A percentile compares a stretch with the other conserved stretches of the same genome.
These are phyloP conservation scores for Brachionichthys hirsutus DNA, from an alignment of 2,113 vertebrate genomes.

Conservation along the genomic window DNA sequence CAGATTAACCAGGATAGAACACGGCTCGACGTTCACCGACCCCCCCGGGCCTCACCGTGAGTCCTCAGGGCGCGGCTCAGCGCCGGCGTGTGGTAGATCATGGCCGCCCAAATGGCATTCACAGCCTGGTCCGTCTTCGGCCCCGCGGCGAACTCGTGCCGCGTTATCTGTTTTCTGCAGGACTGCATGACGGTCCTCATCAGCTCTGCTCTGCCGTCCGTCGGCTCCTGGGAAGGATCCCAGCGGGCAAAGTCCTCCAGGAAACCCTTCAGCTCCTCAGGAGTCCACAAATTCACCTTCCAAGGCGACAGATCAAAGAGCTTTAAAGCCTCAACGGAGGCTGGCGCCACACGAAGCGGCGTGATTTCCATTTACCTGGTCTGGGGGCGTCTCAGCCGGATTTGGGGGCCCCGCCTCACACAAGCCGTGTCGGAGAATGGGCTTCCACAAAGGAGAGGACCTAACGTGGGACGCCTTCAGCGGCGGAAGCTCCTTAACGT, in stretches of 20 bases:
- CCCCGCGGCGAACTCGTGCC: slow-evolving; percentile 87
- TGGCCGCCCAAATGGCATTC: slow-evolving; percentile 94
- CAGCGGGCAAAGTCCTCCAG: slow-evolving; percentile 89
- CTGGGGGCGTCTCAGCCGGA: background rate
- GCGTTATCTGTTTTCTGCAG: slow-evolving; percentile 88
- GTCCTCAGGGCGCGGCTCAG: slow-evolving; percentile 85
- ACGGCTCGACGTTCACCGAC: background rate
- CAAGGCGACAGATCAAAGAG: background rate
- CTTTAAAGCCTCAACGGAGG: background rate
- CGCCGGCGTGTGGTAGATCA: slow-evolving; percentile 93
- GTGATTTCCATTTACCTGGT: slow-evolving; percentile 47
- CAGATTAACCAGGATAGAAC: background rate
- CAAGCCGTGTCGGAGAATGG: slow-evolving; percentile 88
- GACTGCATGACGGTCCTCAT: slow-evolving; percentile 86
- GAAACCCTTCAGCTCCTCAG: slow-evolving; percentile 79
- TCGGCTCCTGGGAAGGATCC: slow-evolving; percentile 85
- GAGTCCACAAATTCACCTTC: slow-evolving; percentile 75
- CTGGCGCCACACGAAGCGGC: background rate
- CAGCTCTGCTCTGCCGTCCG: slow-evolving; percentile 85
- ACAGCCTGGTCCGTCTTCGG: slow-evolving; percentile 93
- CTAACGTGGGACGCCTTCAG: slow-evolving; percentile 86
- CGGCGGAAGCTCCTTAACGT: slow-evolving; percentile 80
- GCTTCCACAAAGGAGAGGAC: slow-evolving; percentile 91
- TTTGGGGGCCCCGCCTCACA: slow-evolving; percentile 66
- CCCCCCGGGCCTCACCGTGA: slow-evolving; percentile 81